phyloP scores from a whole-genome alignment of 2,888 invertebrate genomes.

The Idaea aversata region DNA sequence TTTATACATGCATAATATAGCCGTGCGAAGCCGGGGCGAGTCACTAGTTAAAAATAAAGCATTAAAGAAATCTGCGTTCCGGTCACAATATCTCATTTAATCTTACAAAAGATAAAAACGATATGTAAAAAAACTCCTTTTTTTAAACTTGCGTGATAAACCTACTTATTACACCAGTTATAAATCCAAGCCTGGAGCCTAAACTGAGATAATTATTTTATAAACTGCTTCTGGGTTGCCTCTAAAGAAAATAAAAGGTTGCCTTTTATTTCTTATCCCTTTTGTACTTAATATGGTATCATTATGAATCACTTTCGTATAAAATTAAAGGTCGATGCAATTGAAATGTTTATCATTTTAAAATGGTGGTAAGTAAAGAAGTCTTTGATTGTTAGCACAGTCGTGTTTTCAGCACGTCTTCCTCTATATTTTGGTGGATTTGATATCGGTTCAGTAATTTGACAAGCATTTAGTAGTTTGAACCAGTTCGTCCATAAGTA shows the following conservation, averaged over 20 bases:
- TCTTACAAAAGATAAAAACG: background rate
- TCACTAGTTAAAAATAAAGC: background rate
- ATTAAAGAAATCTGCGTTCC: background rate
- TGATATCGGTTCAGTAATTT: too few relatives aligned
- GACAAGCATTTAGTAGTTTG: too few relatives aligned
- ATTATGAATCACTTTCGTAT: background rate
- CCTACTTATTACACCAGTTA: background rate
- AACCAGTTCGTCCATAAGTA: too few relatives aligned
- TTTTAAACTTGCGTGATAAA: background rate
- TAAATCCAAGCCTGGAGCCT: background rate
- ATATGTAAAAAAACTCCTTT: background rate
- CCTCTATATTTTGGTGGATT: too few relatives aligned
- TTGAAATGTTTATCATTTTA: too few relatives aligned
- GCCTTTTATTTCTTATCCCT: background rate
- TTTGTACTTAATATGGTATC: slow-evolving; percentile 1
- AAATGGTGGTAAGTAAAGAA: too few relatives aligned
- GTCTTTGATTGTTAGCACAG: too few relatives aligned
- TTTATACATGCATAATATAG: too few relatives aligned
- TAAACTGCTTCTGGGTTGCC: background rate
- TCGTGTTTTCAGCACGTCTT: too few relatives aligned
- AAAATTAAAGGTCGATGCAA: background rate
- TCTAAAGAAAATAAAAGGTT: background rate
- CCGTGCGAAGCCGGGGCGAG: too few relatives aligned
- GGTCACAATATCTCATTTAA: background rate
- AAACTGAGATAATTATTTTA: background rate